These are phyloP conservation scores for Scophthalmus maximus DNA, from an alignment of 2,113 vertebrate genomes.

Conservation along the genomic window DNA sequence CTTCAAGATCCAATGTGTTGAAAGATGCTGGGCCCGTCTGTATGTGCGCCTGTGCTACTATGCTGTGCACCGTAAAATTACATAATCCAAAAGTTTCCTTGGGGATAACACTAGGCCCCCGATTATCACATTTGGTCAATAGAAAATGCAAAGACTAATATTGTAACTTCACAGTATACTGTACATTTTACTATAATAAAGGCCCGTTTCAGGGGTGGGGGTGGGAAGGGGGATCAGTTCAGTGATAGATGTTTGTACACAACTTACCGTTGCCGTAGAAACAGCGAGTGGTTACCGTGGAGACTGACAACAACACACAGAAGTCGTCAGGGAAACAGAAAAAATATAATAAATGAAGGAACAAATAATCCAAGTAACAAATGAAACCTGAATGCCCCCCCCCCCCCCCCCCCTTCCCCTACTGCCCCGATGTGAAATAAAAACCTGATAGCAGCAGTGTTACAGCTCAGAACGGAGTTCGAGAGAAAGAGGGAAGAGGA, in stretches of 20 bases:
- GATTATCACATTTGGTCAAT: not conserved
- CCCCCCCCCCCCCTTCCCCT: not conserved
- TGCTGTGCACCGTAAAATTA: constrained; percentile 26
- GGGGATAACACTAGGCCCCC: constrained; percentile 6
- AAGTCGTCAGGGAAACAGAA: constrained; percentile 86
- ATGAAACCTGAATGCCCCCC: constrained; percentile 69
- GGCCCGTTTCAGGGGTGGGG: constrained; percentile 60
- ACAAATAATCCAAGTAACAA: constrained; percentile 81
- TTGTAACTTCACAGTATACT: constrained; percentile 20
- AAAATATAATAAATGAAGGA: constrained; percentile 84
- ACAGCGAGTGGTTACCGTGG: constrained; percentile 85
- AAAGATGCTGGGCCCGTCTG: constrained; percentile 35
- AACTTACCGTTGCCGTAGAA: constrained; percentile 84
- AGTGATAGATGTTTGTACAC: constrained; percentile 81
- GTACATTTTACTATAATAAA: constrained; percentile 41
- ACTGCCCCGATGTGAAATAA: constrained; percentile 49
- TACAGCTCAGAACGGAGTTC: constrained; percentile 53
- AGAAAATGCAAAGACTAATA: constrained; percentile 31
- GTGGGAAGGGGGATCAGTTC: constrained; percentile 69
- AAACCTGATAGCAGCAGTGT: constrained; percentile 65
- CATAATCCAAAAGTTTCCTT: constrained; percentile 16
- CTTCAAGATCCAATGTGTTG: constrained; percentile 40
- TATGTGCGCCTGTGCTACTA: constrained; percentile 33
- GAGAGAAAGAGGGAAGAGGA: constrained; percentile 35
- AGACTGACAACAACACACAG: constrained; percentile 87